Evolutionary conservation across 2,888 invertebrate species (phyloP).

Genomic region (Xanthorhoe spadicearia): DNA sequence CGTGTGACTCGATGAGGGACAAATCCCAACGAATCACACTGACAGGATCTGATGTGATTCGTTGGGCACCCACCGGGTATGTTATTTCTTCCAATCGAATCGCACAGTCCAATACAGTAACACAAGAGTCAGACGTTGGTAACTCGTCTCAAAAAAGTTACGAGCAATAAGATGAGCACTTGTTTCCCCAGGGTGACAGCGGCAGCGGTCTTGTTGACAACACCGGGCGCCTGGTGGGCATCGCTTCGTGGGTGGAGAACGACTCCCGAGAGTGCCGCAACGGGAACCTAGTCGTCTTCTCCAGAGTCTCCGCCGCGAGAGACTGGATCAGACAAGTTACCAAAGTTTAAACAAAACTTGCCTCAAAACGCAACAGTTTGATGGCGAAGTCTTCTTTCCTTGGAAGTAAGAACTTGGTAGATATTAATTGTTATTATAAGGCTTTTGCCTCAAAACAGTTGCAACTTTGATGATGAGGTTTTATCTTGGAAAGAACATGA

Average conservation of each 20-base stretch:
- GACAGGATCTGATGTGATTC: too few relatives aligned
- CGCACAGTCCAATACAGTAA: too few relatives aligned
- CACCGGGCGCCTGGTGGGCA: conserved; percentile 61
- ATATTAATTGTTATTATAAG: neutral
- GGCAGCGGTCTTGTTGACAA: conserved; percentile 76
- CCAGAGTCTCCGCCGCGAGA: conserved; percentile 63
- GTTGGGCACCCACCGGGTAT: neutral
- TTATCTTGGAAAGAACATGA: too few relatives aligned
- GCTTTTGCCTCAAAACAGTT: neutral
- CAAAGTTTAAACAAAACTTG: conserved; percentile 49
- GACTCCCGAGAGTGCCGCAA: conserved; percentile 69
- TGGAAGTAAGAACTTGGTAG: too few relatives aligned
- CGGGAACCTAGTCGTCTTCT: conserved; percentile 71
- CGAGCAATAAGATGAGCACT: too few relatives aligned
- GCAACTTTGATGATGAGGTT: neutral
- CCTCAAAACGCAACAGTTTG: neutral
- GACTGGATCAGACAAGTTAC: conserved; percentile 72
- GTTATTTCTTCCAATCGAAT: too few relatives aligned
- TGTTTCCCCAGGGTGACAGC: conserved; percentile 73
- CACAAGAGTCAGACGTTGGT: too few relatives aligned
- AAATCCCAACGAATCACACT: too few relatives aligned
- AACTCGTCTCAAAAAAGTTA: too few relatives aligned
- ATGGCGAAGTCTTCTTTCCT: neutral
- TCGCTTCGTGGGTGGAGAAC: conserved; percentile 79
- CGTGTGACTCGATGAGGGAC: too few relatives aligned